Base-by-base conservation (phyloP, 2,797 vertebrate genomes). In the Lutjanus campechanus region DNA sequence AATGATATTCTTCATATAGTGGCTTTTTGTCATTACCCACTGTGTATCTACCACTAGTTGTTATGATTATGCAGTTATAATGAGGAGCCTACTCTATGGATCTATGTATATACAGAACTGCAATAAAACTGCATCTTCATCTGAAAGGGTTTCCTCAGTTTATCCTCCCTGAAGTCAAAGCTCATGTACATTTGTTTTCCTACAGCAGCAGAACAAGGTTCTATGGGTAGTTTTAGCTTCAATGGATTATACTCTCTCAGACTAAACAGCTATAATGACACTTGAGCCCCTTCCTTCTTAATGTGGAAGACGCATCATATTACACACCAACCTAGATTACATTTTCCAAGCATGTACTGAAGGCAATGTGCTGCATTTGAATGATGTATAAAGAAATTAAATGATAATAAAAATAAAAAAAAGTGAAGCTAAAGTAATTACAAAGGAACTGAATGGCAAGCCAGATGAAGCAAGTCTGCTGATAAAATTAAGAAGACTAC, bases 1-100 rank as follows among this genome's bases (percentile, higher is more conserved):
- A 85, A 81, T 76, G 60, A 73, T 83, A 80, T 81, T 91, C 86
- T 91, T 91, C 84, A 84, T 90, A 77, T 85, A 89, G 81, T 84
- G 80, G 81, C 84, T 79, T 84, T 76, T 78, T 67, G 69, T 74
- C 55, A 13, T 83, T 50, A 79, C 47, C 76, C 46, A 56, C 51
- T 17, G 17, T 65, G 73, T 12, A 76, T 64, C 76, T 87, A 81
- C 10, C 8, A 72, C 83, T 86, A 81, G 25, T 74, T 9, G 1
- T 54, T 67, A 47, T 25, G 59, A 80, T 83, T 81, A 82, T 58
- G 65, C 66, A 43, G 65, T 73, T 73, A 61, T 63, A 63, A 70
- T 69, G 87, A 87, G 82, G 84, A 73, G 80, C 79, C 56, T 73
- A 47, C 20, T 71, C 69, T 79, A 73, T 76, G 56, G 62, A 75